Base-by-base conservation (phyloP, 2,888 invertebrate genomes). In the Scelioninae gen. 2 region DNA sequence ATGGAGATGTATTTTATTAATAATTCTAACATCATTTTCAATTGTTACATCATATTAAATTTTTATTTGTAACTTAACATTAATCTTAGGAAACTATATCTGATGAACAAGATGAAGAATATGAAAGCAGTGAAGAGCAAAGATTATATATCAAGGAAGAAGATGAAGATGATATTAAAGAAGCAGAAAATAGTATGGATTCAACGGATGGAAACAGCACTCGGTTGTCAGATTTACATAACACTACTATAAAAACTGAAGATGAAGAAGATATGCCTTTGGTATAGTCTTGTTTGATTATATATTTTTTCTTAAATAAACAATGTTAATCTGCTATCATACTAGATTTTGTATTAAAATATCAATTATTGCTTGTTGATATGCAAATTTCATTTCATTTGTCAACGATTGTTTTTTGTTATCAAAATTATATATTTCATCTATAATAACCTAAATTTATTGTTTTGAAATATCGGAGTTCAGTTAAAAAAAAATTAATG, bases 61-160 rank as follows among this genome's bases (percentile, higher is more conserved):
- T 9, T 31, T 31, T 31, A 31, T 6, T 9, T 22, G 22, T 22
- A n/a, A n/a, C n/a, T n/a, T n/a, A n/a, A n/a, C n/a, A n/a, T n/a
- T n/a, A n/a, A n/a, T n/a, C n/a, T n/a, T 78, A 93, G 85, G 92
- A 93, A 43, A 91, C 91, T 80, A 92, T 92, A 78, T 87, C 88
- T 41, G 85, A 86, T 52, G 90, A 90, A 78, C 86, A 88, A 11
- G 84, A 82, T 35, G 82, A 81, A 33, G 79, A 81, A 19, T 82
- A 84, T 15, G 85, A 85, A 25, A 86, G 86, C 22, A 82, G 85
- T 16, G 90, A 89, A 79, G 90, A 89, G 78, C 89, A 90, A 80
- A 88, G 88, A 11, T 84, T 90, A 2, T 87, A 88, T 11, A 89
- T 89, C 86, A 80, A 88, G 13, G 84, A 85, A 7, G 83, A 83